Conservation (phyloP, 1,140 invertebrate species). For the Potamilus streckersoni region DNA sequence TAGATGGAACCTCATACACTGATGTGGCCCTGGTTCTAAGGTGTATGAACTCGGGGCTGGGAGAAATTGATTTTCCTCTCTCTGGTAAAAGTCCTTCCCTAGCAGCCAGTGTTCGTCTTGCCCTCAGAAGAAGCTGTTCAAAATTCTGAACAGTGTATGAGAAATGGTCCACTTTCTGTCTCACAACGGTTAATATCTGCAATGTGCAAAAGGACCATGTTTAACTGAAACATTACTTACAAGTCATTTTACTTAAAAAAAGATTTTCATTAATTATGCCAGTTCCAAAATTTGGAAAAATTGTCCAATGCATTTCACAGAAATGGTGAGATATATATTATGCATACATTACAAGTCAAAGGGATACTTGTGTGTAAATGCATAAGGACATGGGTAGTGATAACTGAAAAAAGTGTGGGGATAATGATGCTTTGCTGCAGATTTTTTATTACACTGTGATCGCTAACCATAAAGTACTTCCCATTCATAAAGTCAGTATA, state of each 20-base stretch:
- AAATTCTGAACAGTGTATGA: slow-evolving; percentile 79
- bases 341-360: no score
- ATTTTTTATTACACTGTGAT: no score
- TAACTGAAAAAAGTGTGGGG: no score
- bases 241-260: slow-evolving; percentile 1
- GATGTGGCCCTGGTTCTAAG: slow-evolving; percentile 15
- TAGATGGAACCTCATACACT: slow-evolving; percentile 15
- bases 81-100: slow-evolving; percentile 38
- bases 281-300: no score
- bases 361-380: no score
- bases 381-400: no score
- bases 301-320: no score
- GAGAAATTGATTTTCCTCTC: slow-evolving; percentile 21
- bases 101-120: slow-evolving; percentile 78
- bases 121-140: slow-evolving; percentile 72
- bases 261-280: not conserved
- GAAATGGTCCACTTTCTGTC: slow-evolving; percentile 86
- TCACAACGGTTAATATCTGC: slow-evolving; percentile 84
- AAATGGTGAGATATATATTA: no score
- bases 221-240: not conserved
- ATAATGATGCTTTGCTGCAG: no score
- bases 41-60: slow-evolving; percentile 20
- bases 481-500: no score
- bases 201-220: slow-evolving; percentile 19
- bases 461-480: no score